Evolutionary conservation across 2,113 vertebrate genomes (phyloP), one percentile per base, ranked within the genome.

Genomic region (Aldabrachelys gigantea): DNA sequence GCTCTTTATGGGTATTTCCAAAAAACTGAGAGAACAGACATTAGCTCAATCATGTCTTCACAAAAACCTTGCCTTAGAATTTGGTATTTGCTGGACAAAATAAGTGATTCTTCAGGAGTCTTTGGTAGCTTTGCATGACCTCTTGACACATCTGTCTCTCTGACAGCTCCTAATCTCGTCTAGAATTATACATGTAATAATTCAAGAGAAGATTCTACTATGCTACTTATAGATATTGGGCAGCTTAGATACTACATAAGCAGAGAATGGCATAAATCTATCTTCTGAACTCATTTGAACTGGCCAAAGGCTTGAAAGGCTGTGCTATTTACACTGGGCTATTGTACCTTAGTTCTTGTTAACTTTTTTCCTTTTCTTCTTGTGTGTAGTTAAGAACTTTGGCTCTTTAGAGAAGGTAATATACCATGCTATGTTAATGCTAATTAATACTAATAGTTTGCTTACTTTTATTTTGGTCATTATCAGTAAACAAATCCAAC

Each of bases 361-460:
- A 25, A 53, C 62, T 83, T 92, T 47, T 59, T 44, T 54, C 84
- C 83, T 59, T 21, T 75, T 29, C 17, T 86, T 38, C 9, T 76
- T 50, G 41, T 82, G 72, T 44, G 84, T 52, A 22, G 50, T 82
- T 65, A 31, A 22, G 47, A 27, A 50, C 2, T 12, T 54, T 81
- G 12, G 50, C n/a, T 81, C 24, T n/a, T n/a, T 38, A 22, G n/a
- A 10, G 44, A 0, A 0, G 79, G 65, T 12, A 38, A 6, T 14
- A 12, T 59, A 12, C 27, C 90, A 29, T 65, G 50, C 12, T 65
- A 53, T 0, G 0, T 88, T 22, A 72, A 38, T 72, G n/a, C 35
- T 62, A 5, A 21, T 4, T 86, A 90, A 38, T 59, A 72, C 11
- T 59, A 54, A 47, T 75, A 31, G 65, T 78, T 87, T 81, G 16